These are phyloP conservation scores for Sylvilagus floridanus DNA, from an alignment of 2,797 vertebrate species.

Conservation along the genomic window DNA sequence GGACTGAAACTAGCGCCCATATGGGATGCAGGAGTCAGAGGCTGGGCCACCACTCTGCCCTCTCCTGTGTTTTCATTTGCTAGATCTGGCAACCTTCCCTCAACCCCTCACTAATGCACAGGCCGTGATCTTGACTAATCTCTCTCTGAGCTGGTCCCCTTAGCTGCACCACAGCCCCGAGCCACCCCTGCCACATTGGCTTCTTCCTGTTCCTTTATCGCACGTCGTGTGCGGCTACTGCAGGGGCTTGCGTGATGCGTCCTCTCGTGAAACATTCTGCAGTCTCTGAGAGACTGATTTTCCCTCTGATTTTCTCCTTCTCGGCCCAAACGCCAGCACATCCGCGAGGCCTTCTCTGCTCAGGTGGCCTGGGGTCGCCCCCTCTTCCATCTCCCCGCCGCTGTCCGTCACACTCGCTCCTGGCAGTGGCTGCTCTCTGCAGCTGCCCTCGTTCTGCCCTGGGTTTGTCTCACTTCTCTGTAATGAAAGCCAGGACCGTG, in stretches of 20 bases:
- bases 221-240: neutral
- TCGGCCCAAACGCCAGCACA: neutral
- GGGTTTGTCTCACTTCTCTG: rapidly evolving
- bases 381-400: neutral
- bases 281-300: neutral
- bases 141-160: neutral
- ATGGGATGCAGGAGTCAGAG: too few relatives aligned
- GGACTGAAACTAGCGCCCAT: too few relatives aligned
- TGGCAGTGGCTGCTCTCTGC: neutral
- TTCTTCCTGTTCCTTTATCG: neutral
- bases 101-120: neutral
- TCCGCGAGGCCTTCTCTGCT: neutral
- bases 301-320: neutral
- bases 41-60: too few relatives aligned
- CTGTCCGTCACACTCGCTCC: neutral
- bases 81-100: neutral
- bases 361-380: neutral
- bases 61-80: neutral
- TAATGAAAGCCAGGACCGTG: rapidly evolving
- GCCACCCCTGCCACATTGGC: neutral
- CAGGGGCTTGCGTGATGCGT: neutral
- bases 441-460: neutral
- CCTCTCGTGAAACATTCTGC: neutral
- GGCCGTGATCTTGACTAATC: neutral
- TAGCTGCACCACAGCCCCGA: neutral